Conservation (phyloP, 2,888 invertebrate species). For the Colostygia pectinataria region DNA sequence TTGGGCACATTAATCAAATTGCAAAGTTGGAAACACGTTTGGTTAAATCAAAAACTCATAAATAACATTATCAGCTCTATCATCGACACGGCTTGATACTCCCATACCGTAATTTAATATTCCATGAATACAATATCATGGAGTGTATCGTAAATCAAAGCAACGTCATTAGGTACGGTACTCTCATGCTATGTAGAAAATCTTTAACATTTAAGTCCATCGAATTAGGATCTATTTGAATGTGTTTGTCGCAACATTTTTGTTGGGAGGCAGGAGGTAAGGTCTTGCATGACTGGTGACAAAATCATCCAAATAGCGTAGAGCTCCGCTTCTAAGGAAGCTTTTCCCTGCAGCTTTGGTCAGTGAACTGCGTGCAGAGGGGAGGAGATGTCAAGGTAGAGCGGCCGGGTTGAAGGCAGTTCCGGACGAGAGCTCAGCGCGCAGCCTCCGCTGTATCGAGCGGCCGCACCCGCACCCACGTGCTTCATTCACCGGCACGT, state of each 20-base stretch:
- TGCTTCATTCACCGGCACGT: constrained; percentile 63
- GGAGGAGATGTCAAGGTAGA: constrained; percentile 50
- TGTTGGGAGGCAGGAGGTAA: constrained; percentile 42
- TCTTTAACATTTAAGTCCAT: constrained; percentile 55
- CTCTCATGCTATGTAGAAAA: constrained; percentile 45
- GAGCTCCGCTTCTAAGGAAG: constrained; percentile 50
- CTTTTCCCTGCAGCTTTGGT: constrained; percentile 37
- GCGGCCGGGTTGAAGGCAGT: constrained; percentile 46
- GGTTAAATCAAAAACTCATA: constrained; percentile 30
- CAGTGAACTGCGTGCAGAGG: constrained; percentile 41
- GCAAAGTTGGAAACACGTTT: constrained; percentile 29
- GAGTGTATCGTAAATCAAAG: constrained; percentile 59
- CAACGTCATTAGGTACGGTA: constrained; percentile 50
- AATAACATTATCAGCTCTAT: constrained; percentile 35
- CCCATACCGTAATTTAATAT: constrained; percentile 34
- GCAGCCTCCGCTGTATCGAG: constrained; percentile 73
- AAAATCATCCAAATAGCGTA: constrained; percentile 42
- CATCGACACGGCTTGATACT: constrained; percentile 34
- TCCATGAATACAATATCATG: constrained; percentile 39
- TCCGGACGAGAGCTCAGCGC: constrained; percentile 61
- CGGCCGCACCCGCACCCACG: constrained; percentile 69
- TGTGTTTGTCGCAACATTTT: constrained; percentile 46
- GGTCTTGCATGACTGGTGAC: constrained; percentile 55
- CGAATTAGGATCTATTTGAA: constrained; percentile 50
- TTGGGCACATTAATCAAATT: constrained; percentile 28